These are phyloP conservation scores for Yponomeuta cagnagella DNA, from an alignment of 2,888 invertebrate genomes.

Conservation along the genomic window DNA sequence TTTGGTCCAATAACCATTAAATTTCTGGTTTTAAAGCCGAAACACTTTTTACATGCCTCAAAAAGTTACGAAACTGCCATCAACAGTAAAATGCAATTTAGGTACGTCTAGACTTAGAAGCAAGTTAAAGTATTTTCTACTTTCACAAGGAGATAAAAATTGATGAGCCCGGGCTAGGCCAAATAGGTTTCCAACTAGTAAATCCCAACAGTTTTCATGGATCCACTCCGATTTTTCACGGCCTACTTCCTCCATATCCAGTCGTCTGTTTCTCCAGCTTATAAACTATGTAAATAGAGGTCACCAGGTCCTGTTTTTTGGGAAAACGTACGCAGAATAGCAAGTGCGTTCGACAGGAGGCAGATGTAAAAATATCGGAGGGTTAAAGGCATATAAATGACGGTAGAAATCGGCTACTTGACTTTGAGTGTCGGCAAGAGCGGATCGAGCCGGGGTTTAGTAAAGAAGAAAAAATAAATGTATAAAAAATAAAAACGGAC, in stretches of 20 bases:
- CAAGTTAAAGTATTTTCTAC: background rate
- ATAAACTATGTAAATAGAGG: background rate
- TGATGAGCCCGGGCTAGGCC: background rate
- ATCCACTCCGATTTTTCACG: background rate
- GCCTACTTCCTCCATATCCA: background rate
- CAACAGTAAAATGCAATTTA: background rate
- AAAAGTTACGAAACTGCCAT: background rate
- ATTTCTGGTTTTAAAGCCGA: no score
- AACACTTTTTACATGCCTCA: background rate
- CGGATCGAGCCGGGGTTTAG: no score
- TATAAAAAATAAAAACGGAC: no score
- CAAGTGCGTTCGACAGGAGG: background rate
- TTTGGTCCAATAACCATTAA: no score
- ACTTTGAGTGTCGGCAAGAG: background rate
- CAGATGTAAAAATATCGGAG: background rate
- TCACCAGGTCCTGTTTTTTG: background rate
- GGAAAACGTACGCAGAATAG: background rate
- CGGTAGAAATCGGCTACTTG: background rate
- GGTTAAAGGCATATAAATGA: background rate
- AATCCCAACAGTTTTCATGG: background rate
- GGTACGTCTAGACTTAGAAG: background rate
- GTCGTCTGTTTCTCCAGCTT: background rate
- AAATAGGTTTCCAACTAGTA: background rate
- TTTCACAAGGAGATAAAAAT: background rate
- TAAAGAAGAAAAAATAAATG: no score